Percentiles rank a stretch among this genome's conserved stretches.
Evolutionary conservation across 2,888 invertebrate species (phyloP).

Genomic region (Ochropleura leucogaster): DNA sequence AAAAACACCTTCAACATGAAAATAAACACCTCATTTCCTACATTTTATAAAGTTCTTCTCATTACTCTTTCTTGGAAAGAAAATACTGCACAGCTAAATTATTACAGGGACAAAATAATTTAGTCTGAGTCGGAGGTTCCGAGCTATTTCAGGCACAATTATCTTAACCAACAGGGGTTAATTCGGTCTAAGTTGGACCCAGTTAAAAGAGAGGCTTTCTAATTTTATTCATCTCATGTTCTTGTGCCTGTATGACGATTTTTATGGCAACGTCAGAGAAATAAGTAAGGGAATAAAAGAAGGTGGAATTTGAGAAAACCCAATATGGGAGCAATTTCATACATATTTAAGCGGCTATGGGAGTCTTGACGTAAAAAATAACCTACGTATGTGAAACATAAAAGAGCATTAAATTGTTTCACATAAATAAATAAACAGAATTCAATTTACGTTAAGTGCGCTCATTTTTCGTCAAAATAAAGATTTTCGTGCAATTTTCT

Average conservation of each 20-base stretch:
- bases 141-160: slow-evolving; percentile 43
- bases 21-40: slow-evolving; percentile 36
- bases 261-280: slow-evolving; percentile 16
- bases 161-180: slow-evolving; percentile 29
- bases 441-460: neutral
- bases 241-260: slow-evolving; percentile 19
- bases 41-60: slow-evolving; percentile 29
- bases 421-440: neutral
- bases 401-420: neutral
- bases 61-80: slow-evolving; percentile 36
- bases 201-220: slow-evolving; percentile 29
- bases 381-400: neutral
- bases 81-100: slow-evolving; percentile 27
- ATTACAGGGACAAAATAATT: slow-evolving; percentile 47
- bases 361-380: slow-evolving; percentile 6
- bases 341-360: slow-evolving; percentile 8
- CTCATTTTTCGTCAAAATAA: neutral
- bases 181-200: slow-evolving; percentile 22
- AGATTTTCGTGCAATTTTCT: neutral
- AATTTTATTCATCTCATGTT: slow-evolving; percentile 47
- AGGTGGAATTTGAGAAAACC: neutral
- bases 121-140: slow-evolving; percentile 1
- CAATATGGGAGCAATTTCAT: slow-evolving; percentile 8
- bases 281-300: slow-evolving; percentile 13
- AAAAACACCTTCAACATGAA: slow-evolving; percentile 21